phyloP scores from a whole-genome alignment of 2,797 vertebrate species.

The Betta splendens region DNA sequence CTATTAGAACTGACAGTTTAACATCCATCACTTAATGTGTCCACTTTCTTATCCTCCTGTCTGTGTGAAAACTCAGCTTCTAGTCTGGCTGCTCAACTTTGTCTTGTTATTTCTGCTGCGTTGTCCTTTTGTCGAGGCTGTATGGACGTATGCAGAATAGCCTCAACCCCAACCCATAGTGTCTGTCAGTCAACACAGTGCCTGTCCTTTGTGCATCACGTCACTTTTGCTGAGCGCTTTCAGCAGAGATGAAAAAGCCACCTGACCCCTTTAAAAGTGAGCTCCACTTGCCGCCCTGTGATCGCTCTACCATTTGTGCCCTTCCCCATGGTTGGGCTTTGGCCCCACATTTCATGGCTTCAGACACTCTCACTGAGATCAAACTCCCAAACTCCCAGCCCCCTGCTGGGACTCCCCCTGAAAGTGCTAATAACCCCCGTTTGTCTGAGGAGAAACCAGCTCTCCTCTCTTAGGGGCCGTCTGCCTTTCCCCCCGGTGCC shows the following conservation, averaged over 20 bases:
- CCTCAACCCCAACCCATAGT: slow-evolving; percentile 46
- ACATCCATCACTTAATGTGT: slow-evolving; percentile 73
- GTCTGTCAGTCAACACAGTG: slow-evolving; percentile 71
- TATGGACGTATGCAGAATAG: slow-evolving; percentile 49
- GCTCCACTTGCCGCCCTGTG: slow-evolving; percentile 70
- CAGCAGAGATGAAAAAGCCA: slow-evolving; percentile 79
- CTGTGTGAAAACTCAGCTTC: slow-evolving; percentile 37
- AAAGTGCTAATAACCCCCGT: slow-evolving; percentile 80
- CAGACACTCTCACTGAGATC: slow-evolving; percentile 74
- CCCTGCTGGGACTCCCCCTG: slow-evolving; percentile 64
- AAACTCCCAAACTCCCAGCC: slow-evolving; percentile 61
- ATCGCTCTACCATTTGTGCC: slow-evolving; percentile 81
- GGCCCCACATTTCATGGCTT: slow-evolving; percentile 73
- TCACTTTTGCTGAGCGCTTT: slow-evolving; percentile 64
- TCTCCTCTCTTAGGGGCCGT: slow-evolving; percentile 47
- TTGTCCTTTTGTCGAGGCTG: slow-evolving; percentile 48
- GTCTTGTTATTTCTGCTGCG: slow-evolving; percentile 45
- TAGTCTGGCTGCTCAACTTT: slow-evolving; percentile 27
- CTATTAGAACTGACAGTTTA: slow-evolving; percentile 82
- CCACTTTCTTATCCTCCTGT: slow-evolving; percentile 60
- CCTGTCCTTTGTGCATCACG: slow-evolving; percentile 61
- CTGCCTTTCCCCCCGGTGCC: neutral
- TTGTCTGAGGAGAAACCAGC: slow-evolving; percentile 57
- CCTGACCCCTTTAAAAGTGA: slow-evolving; percentile 77
- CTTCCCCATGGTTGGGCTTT: slow-evolving; percentile 70